These are phyloP conservation scores for Caenorhabditis sp. DNA, from an alignment of 2,888 invertebrate genomes.

Conservation along the genomic window DNA sequence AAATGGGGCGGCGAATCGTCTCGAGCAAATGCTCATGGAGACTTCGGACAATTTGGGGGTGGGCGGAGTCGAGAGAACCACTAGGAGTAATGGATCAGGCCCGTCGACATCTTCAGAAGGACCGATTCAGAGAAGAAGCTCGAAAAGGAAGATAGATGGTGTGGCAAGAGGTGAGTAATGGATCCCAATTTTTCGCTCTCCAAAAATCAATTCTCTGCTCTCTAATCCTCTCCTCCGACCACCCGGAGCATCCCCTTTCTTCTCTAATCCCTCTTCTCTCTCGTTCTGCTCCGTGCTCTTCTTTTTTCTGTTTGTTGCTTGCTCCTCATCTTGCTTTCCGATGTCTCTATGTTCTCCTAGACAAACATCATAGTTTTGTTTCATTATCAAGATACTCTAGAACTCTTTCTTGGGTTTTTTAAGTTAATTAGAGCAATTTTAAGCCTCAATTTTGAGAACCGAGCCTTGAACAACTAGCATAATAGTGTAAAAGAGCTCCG, in stretches of 20 bases:
- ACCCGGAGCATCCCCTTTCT: constrained; percentile 22
- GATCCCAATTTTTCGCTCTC: background rate
- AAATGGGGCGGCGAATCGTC: constrained; percentile 53
- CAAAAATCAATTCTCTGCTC: constrained; percentile 31
- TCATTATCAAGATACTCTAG: too few species aligned
- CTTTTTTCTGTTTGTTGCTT: constrained; percentile 26
- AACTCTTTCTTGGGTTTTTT: too few species aligned
- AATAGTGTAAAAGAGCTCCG: too few species aligned
- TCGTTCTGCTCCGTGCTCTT: background rate
- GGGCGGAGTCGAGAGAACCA: constrained; percentile 17
- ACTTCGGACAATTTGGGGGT: constrained; percentile 43
- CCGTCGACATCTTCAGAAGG: constrained; percentile 18
- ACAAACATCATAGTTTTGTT: background rate
- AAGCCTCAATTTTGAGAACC: too few species aligned
- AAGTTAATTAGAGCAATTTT: too few species aligned
- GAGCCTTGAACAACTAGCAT: too few species aligned
- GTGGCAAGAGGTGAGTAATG: constrained; percentile 26
- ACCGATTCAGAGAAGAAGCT: constrained; percentile 25
- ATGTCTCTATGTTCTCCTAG: background rate
- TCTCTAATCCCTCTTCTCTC: constrained; percentile 19
- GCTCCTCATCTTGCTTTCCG: background rate
- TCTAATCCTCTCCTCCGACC: constrained; percentile 19
- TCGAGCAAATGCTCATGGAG: constrained; percentile 59
- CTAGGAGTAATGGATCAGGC: background rate
- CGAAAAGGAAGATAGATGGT: constrained; percentile 38